Base-by-base conservation (phyloP, 2,888 invertebrate species). In the Drosophila buzzatii region DNA sequence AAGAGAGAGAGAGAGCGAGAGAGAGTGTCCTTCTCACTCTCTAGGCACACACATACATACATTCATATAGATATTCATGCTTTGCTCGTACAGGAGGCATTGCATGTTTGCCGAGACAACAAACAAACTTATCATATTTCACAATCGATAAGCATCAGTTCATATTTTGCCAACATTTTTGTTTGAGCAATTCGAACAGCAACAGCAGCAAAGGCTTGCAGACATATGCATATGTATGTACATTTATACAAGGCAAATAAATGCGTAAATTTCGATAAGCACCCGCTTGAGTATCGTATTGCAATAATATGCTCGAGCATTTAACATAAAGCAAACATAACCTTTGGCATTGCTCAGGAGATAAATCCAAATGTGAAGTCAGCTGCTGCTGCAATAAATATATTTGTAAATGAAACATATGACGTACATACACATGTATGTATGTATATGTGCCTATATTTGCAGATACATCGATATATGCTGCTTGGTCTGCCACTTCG, bases 141-240 rank as follows among this genome's bases (percentile, higher is more conserved):
- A 91, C 78, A 90, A 90, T 89, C 90, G 92, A 91, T 91, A 91
- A 91, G 89, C 91, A 91, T 91, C 91, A 91, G 89, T 89, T 91
- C 81, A 91, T 91, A 91, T 91, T 89, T 91, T 90, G 84, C 83
- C 89, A 89, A 82, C 78, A 86, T 78, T 90, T 83, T 79, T 85
- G 90, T 76, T 82, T 85, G 76, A 85, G 78, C 78, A 89, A 90
- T 85, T 89, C 67, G 74, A 72, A 73, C 67, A 79, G 60, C 66
- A 84, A 61, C 55, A 61, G 35, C 72, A 70, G 41, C 27, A 62
- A 49, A 41, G 9, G 27, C 27, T 27, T 27, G 6, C 6, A 27
- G 5, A 27, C 27, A 27, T 27, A 27, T 27, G 58, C n/a, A 16
- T 16, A 45, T 45, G 33, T 35, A 58, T 27, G 1, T n/a, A 16